A percentile compares a stretch with the other conserved stretches of the same genome.
These are phyloP conservation scores for Heterohyrax brucei DNA, from an alignment of 2,797 vertebrate genomes.

Conservation along the genomic window DNA sequence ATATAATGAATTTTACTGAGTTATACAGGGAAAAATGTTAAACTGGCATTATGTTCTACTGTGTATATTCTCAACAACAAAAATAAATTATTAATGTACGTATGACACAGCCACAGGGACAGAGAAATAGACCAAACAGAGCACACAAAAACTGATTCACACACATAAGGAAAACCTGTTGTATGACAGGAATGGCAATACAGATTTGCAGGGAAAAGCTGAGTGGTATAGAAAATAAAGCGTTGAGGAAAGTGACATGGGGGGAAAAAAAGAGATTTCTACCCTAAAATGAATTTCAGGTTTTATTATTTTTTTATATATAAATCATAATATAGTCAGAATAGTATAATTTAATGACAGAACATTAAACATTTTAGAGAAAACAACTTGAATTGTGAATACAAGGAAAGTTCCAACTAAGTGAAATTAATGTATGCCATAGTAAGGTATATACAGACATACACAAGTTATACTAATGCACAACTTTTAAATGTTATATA, in stretches of 20 bases:
- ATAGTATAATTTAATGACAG: slow-evolving; percentile 50
- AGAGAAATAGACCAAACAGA: not conserved
- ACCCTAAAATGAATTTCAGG: slow-evolving; percentile 36
- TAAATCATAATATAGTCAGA: slow-evolving; percentile 47
- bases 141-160: not conserved
- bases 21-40: too few species aligned
- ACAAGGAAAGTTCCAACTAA: too few species aligned
- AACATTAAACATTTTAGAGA: not conserved
- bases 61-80: too few species aligned
- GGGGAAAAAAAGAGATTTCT: not conserved
- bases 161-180: not conserved
- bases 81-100: too few species aligned
- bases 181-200: not conserved
- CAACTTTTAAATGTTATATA: not conserved
- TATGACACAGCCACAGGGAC: not conserved
- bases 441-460: not conserved
- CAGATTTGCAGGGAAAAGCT: not conserved
- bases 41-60: too few species aligned
- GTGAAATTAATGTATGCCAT: not conserved
- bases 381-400: slow-evolving; percentile 33
- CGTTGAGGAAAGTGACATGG: not conserved
- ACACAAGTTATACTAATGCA: not conserved
- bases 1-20: too few species aligned
- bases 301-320: slow-evolving; percentile 53
- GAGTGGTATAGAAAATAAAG: not conserved